These are phyloP conservation scores for Lordiphosa mommai DNA, from an alignment of 1,140 invertebrate species.

Conservation along the genomic window DNA sequence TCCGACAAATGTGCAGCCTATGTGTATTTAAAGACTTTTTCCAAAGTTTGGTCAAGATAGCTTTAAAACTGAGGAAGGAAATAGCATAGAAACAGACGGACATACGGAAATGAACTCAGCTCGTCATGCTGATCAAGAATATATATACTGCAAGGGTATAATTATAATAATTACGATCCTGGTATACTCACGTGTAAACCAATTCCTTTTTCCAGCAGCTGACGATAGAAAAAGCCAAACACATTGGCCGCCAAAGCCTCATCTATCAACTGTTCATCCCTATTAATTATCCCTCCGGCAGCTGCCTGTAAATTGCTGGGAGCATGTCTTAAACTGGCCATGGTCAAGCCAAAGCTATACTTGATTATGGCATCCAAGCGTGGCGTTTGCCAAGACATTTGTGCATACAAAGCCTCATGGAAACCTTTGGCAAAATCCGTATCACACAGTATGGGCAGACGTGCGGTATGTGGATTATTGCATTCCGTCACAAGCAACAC, in stretches of 20 bases:
- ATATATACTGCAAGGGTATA: no score
- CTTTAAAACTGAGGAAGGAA: no score
- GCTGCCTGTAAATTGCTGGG: slow-evolving; percentile 55
- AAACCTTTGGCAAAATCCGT: slow-evolving; percentile 84
- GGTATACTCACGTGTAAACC: slow-evolving; percentile 86
- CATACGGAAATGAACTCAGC: no score
- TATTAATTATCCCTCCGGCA: slow-evolving; percentile 81
- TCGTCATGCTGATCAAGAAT: no score
- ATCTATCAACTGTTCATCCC: slow-evolving; percentile 89
- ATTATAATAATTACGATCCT: no score
- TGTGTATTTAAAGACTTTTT: no score
- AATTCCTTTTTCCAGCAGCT: slow-evolving; percentile 86
- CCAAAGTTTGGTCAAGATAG: no score
- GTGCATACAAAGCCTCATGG: slow-evolving; percentile 76
- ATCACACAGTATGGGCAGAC: slow-evolving; percentile 87
- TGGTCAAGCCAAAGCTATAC: slow-evolving; percentile 89
- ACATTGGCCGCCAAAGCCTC: slow-evolving; percentile 89
- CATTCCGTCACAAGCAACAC: slow-evolving; percentile 85
- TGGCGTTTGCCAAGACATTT: slow-evolving; percentile 82
- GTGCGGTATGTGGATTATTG: slow-evolving; percentile 85
- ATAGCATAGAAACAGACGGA: no score
- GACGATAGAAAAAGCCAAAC: slow-evolving; percentile 88
- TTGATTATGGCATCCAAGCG: slow-evolving; percentile 88
- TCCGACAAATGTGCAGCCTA: no score
- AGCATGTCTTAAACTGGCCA: slow-evolving; percentile 86